Percentiles rank a stretch among this genome's conserved stretches.
phyloP scores from a whole-genome alignment of 2,113 vertebrate species.

The Sceloporus tristichus region DNA sequence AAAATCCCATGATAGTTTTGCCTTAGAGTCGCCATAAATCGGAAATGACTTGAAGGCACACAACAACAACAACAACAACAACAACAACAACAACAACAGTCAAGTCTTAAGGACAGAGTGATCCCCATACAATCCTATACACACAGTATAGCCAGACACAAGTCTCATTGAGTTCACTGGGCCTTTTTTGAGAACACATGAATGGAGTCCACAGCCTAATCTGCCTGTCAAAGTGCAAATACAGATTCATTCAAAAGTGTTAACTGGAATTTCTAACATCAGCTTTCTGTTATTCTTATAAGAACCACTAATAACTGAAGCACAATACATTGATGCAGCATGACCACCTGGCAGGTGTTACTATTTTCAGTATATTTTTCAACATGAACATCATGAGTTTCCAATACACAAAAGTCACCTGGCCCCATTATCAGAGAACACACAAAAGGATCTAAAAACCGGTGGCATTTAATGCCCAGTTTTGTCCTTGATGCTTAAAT shows the following conservation, averaged over 20 bases:
- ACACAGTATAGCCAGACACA: not conserved
- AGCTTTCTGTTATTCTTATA: constrained; percentile 8
- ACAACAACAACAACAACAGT: too few relatives aligned
- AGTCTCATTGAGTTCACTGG: not conserved
- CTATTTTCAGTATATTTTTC: not conserved
- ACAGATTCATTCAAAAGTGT: constrained; percentile 14
- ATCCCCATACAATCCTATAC: not conserved
- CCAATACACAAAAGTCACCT: not conserved
- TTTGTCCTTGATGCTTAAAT: constrained; percentile 19
- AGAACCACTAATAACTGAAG: not conserved
- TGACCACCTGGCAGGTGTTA: not conserved
- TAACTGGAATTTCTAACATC: constrained; percentile 26
- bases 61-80: too few relatives aligned
- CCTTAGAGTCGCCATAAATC: too few relatives aligned
- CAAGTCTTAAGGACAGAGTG: not conserved
- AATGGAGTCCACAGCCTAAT: not conserved
- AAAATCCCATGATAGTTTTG: too few relatives aligned
- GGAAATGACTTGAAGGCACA: too few relatives aligned
- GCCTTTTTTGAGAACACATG: too few relatives aligned
- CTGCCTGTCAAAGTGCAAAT: constrained; percentile 11
- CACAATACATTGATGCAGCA: constrained; percentile 1
- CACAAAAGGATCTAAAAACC: not conserved
- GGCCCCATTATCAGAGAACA: constrained; percentile 4
- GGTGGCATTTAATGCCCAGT: not conserved
- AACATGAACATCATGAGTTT: constrained; percentile 29